Percentiles rank a stretch among this genome's conserved stretches.
These are phyloP conservation scores for Nineta flava DNA, from an alignment of 2,888 invertebrate genomes.

Conservation along the genomic window DNA sequence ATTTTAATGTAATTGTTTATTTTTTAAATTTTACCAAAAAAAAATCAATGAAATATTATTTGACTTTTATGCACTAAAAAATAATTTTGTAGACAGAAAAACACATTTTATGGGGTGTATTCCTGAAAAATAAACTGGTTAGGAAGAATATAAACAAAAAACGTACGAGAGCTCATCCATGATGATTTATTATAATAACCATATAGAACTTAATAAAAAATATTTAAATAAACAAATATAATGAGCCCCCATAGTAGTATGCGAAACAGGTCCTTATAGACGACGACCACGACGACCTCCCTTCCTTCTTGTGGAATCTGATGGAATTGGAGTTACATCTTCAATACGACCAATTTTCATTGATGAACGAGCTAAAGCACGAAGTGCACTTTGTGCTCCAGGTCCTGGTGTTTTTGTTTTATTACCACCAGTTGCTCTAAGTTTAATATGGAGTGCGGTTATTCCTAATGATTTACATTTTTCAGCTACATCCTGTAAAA, in stretches of 20 bases:
- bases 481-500: slow-evolving; percentile 85
- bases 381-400: slow-evolving; percentile 93
- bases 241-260: slow-evolving; percentile 4
- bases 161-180: slow-evolving; percentile 8
- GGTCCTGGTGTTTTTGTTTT: slow-evolving; percentile 98
- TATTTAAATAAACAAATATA: slow-evolving; percentile 10
- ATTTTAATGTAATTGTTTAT: no score
- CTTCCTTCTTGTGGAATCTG: slow-evolving; percentile 98
- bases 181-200: slow-evolving; percentile 9
- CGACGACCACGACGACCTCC: slow-evolving; percentile 99
- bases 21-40: no score
- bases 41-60: no score
- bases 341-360: slow-evolving; percentile 99
- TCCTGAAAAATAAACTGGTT: no score
- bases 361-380: slow-evolving; percentile 94
- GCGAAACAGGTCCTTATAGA: slow-evolving; percentile 46
- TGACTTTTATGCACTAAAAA: no score
- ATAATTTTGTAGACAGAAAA: no score
- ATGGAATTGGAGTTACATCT: slow-evolving; percentile 99
- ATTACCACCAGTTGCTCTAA: slow-evolving; percentile 97
- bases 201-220: slow-evolving; percentile 10
- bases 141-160: not conserved
- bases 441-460: slow-evolving; percentile 94
- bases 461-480: slow-evolving; percentile 95
- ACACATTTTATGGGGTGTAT: no score